Conservation (phyloP, 2,113 vertebrate genomes). For the Mesembrinibis cayennensis region DNA sequence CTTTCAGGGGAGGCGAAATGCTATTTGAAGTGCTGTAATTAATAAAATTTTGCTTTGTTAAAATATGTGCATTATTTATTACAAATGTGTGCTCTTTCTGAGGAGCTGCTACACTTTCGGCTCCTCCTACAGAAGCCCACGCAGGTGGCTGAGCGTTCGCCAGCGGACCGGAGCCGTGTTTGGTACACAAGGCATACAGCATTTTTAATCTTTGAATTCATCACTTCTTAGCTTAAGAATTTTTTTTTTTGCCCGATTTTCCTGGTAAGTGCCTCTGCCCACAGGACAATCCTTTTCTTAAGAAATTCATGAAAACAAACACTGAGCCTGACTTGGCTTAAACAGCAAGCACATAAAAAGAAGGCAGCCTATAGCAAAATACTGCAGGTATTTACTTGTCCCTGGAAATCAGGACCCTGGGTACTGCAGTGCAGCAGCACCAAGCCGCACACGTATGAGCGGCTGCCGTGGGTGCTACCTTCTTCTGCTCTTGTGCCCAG, state of each 20-base stretch:
- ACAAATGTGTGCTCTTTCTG: not conserved
- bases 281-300: not conserved
- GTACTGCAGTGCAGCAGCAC: not conserved
- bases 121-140: not conserved
- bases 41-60: slow-evolving; percentile 1
- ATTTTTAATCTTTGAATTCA: not conserved
- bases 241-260: not conserved
- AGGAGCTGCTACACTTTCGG: not conserved
- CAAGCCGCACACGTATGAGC: rapidly evolving
- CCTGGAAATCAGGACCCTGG: not conserved
- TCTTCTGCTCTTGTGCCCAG: not conserved
- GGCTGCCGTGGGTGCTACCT: not conserved
- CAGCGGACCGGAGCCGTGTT: rapidly evolving
- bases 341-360: not conserved
- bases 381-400: not conserved
- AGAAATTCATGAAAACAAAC: not conserved
- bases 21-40: not conserved
- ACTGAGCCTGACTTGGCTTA: not conserved
- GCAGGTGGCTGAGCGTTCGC: not conserved
- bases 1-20: not conserved
- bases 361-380: not conserved
- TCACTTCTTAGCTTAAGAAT: not conserved
- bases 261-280: not conserved
- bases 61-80: not conserved
- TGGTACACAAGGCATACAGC: not conserved